Percentiles rank a stretch among this genome's conserved stretches.
These are phyloP conservation scores for Syrmaticus mikado DNA, from an alignment of 2,113 vertebrate species.

Conservation along the genomic window DNA sequence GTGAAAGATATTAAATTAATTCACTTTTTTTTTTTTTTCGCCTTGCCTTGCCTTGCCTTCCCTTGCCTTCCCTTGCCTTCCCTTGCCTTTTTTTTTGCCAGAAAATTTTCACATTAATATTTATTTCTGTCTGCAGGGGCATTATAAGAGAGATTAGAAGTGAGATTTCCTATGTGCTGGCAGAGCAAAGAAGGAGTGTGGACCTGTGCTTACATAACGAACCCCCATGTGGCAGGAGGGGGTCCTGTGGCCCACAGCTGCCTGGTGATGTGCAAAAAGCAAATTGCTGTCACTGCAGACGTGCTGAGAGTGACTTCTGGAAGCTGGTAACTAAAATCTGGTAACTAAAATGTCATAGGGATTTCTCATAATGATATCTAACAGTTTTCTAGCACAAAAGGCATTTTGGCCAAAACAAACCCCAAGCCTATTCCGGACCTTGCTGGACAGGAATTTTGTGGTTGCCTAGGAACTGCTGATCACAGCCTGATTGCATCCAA, in stretches of 20 bases:
- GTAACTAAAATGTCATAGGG: neutral
- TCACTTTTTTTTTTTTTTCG: neutral
- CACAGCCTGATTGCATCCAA: neutral
- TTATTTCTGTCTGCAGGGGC: neutral
- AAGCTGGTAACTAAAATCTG: neutral
- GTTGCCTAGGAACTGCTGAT: constrained; percentile 61
- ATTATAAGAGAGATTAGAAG: neutral
- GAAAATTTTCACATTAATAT: neutral
- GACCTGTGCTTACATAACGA: accelerated
- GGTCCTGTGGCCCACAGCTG: neutral
- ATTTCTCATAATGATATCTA: neutral
- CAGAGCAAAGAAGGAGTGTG: neutral
- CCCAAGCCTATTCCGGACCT: neutral
- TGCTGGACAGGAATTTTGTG: constrained; percentile 26
- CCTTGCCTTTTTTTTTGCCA: neutral
- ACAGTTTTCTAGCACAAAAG: neutral
- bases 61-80: too few species aligned
- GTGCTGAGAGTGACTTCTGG: neutral
- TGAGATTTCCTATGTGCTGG: accelerated
- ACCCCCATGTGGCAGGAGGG: neutral
- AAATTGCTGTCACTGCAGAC: accelerated
- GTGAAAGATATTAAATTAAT: neutral
- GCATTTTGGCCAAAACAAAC: constrained; percentile 22
- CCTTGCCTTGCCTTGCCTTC: too few species aligned
- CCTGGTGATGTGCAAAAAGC: neutral